A percentile compares a stretch with the other conserved stretches of the same genome.
phyloP scores from a whole-genome alignment of 2,888 invertebrate genomes.

The Thymelicus lineola region DNA sequence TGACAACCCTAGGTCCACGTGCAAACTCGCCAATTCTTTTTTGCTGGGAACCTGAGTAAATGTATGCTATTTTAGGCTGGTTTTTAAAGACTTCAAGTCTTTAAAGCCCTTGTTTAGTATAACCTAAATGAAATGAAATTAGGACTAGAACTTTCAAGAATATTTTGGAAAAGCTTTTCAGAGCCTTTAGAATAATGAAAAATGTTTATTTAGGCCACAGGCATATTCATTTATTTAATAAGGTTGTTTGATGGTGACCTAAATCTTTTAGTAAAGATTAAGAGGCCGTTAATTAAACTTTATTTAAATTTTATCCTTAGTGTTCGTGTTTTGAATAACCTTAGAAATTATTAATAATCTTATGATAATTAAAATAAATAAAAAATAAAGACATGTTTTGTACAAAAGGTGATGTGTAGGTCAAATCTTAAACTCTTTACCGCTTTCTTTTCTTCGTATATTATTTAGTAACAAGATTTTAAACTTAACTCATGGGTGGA shows the following conservation, averaged over 20 bases:
- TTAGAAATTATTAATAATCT: not conserved
- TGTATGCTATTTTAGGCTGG: conserved; percentile 19
- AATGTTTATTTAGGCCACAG: not conserved
- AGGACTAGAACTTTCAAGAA: not conserved
- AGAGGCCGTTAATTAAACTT: not conserved
- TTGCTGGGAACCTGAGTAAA: conserved; percentile 21
- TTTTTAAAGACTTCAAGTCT: not conserved
- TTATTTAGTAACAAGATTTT: too few species aligned
- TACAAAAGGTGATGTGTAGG: too few species aligned
- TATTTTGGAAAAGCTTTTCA: not conserved
- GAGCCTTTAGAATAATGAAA: not conserved
- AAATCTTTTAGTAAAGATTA: not conserved
- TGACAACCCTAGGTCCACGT: conserved; percentile 12
- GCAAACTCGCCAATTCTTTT: conserved; percentile 31
- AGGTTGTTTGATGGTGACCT: not conserved
- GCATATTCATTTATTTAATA: not conserved
- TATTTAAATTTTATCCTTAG: not conserved
- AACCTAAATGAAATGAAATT: not conserved
- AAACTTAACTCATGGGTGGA: too few species aligned
- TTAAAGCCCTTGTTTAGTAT: conserved; percentile 4
- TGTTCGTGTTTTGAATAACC: not conserved
- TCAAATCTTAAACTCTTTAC: too few species aligned
- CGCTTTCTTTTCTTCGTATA: too few species aligned
- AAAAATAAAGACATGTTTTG: too few species aligned
- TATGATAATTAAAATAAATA: too few species aligned